Conservation (phyloP, 1,140 invertebrate genomes). For the Mizuhopecten yessoensis region DNA sequence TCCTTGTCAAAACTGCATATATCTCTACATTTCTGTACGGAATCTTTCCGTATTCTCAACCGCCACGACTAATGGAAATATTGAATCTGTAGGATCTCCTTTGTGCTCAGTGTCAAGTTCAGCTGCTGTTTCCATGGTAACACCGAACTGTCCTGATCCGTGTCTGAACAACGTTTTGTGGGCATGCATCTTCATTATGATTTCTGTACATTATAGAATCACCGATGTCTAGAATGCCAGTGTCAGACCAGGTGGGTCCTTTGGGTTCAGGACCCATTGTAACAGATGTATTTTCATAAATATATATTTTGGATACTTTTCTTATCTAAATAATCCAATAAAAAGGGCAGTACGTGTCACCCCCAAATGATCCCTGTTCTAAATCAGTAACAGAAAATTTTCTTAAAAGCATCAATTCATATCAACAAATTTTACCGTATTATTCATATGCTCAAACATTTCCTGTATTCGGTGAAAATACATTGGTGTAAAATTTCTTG, state of each 20-base stretch:
- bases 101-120: neutral
- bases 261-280: neutral
- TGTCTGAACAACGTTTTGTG: neutral
- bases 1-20: neutral
- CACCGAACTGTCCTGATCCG: neutral
- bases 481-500: too few species aligned
- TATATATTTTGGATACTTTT: too few species aligned
- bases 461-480: too few species aligned
- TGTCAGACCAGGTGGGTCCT: neutral
- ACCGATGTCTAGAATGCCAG: neutral
- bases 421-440: too few species aligned
- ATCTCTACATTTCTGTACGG: too few species aligned
- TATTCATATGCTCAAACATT: too few species aligned
- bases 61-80: neutral
- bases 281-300: too few species aligned
- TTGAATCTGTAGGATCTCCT: neutral
- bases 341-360: too few species aligned
- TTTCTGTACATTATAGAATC: neutral
- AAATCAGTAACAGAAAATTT: too few species aligned
- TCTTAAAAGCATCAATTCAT: too few species aligned
- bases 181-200: neutral
- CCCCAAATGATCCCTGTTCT: too few species aligned
- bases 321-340: too few species aligned
- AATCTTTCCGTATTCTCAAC: neutral
- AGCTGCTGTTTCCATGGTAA: neutral